Base-by-base conservation (phyloP, 1,140 invertebrate genomes). In the Zaprionus inermis region DNA sequence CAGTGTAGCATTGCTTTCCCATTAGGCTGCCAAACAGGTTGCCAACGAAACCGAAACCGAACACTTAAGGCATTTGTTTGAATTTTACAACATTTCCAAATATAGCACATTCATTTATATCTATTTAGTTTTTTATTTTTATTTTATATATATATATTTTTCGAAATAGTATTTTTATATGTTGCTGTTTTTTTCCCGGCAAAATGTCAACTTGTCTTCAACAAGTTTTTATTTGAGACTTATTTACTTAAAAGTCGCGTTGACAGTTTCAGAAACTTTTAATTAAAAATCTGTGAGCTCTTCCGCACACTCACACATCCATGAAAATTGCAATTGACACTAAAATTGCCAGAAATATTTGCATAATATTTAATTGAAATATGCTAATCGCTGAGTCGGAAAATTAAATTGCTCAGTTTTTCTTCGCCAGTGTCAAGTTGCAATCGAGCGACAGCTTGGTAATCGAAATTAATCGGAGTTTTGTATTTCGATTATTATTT, bases 101-200 rank as follows among this genome's bases (percentile, higher is more conserved):
- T 22, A 59, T 38, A 22, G 54, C 41, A 49, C 54, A 66, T 67
- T 20, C 16, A 49, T 49, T 18, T 49, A 20, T 49, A 49, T 20
- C 44, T 49, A 49, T 49, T 44, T 44, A 41, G 18, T 46, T 46
- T 46, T 16, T 22, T 46, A n/a, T 22, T 38, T 12, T 11, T 38
- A 38, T 14, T 38, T n/a, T 38, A 2, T 28, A 28, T 5, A 28
- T 28, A 28, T n/a, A n/a, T n/a, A 28, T 14, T 14, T 38, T 9
- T n/a, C n/a, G n/a, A n/a, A n/a, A n/a, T n/a, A 6, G 1, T 38
- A 14, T 38, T 14, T n/a, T 20, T 22, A 2, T 20, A 5, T 18
- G 10, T 18, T 46, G n/a, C 18, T 18, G 44, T 18, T 49, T 12
- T 49, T 49, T 49, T 49, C 44, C 44, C 44, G 10, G 18, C 10